These are phyloP conservation scores for Pandemis corylana DNA, from an alignment of 2,888 invertebrate genomes.

Conservation along the genomic window DNA sequence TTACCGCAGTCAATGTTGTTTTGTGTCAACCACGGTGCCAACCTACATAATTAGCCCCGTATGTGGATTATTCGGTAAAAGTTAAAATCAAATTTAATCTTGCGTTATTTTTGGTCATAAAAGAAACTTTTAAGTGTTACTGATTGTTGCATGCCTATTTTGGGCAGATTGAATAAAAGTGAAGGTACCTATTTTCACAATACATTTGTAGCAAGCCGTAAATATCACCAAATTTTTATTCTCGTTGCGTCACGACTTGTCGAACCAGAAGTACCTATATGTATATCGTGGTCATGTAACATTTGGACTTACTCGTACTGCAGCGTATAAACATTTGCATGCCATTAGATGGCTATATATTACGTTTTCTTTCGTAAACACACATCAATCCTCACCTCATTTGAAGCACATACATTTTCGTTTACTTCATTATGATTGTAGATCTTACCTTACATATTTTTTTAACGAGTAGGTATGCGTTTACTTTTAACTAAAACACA, in stretches of 20 bases:
- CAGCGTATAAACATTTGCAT: neutral
- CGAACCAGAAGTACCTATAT: neutral
- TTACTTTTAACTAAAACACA: too few species aligned
- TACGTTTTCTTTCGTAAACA: neutral
- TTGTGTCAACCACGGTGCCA: neutral
- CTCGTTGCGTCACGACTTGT: constrained; percentile 1
- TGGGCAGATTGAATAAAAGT: neutral
- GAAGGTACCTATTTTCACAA: neutral
- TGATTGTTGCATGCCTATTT: neutral
- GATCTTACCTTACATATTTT: too few species aligned
- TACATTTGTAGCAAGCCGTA: neutral
- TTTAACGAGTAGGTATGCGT: too few species aligned
- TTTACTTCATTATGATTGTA: too few species aligned
- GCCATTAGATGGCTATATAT: neutral
- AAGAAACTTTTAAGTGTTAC: neutral
- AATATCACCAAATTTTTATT: neutral
- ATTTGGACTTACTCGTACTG: neutral
- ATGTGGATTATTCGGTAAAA: neutral
- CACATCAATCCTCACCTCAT: too few species aligned
- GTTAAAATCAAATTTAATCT: neutral
- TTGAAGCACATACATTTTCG: too few species aligned
- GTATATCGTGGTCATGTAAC: neutral
- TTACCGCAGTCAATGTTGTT: neutral
- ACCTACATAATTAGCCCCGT: neutral
- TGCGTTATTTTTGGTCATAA: neutral